These are phyloP conservation scores for Alcis repandata DNA, from an alignment of 2,888 invertebrate species.

Conservation along the genomic window DNA sequence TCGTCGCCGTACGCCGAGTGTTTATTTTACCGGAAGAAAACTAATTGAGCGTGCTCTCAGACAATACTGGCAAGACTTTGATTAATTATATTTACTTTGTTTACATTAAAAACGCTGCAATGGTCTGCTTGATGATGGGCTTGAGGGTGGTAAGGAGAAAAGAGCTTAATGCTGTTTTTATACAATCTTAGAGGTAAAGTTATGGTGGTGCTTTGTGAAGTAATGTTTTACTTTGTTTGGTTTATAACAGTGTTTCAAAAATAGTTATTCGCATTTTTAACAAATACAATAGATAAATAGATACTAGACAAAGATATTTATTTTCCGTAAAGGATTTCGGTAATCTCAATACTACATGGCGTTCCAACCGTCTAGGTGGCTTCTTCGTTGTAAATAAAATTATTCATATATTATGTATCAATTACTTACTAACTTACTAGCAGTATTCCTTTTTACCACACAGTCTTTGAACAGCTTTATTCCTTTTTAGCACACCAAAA, in stretches of 20 bases:
- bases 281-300: too few species aligned
- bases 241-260: neutral
- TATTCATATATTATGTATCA: too few species aligned
- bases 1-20: conserved; percentile 47
- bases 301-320: too few species aligned
- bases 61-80: conserved; percentile 61
- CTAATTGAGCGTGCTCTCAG: conserved; percentile 65
- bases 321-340: too few species aligned
- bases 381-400: too few species aligned
- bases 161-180: neutral
- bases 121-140: conserved; percentile 23
- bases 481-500: neutral
- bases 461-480: too few species aligned
- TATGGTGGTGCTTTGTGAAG: neutral
- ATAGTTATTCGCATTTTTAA: too few species aligned
- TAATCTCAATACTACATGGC: too few species aligned
- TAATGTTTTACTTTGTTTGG: neutral
- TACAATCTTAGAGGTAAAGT: neutral
- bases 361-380: too few species aligned
- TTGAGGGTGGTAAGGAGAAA: conserved; percentile 8
- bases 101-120: conserved; percentile 49
- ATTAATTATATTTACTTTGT: conserved; percentile 66
- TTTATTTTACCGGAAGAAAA: conserved; percentile 66
- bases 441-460: too few species aligned
- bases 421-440: too few species aligned